Evolutionary conservation across 2,113 vertebrate genomes (phyloP).

Genomic region (Trichechus manatus): DNA sequence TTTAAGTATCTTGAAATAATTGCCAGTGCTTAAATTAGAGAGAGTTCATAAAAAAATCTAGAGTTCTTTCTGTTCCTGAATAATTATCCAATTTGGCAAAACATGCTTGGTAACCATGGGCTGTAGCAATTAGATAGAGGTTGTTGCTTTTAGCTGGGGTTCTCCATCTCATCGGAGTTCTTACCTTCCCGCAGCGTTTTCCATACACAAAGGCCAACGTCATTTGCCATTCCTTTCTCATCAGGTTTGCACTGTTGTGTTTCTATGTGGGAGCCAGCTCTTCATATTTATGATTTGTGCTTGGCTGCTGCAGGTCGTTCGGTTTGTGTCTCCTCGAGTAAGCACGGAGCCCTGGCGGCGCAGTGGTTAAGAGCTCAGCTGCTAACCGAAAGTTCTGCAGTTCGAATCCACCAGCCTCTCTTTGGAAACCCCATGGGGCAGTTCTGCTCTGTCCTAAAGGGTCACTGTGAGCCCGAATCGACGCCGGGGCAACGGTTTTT

Average conservation of each 20-base stretch:
- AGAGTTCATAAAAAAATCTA: constrained; percentile 28
- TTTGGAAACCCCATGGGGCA: no score
- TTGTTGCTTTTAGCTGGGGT: neutral
- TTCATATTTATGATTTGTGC: neutral
- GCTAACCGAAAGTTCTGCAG: no score
- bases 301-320: neutral
- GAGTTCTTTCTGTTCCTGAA: neutral
- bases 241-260: neutral
- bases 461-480: no score
- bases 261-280: neutral
- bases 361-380: no score
- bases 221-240: neutral
- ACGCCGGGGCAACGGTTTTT: no score
- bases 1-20: constrained; percentile 48
- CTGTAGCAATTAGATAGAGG: neutral
- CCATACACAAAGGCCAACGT: neutral
- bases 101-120: neutral
- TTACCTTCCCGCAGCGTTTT: neutral
- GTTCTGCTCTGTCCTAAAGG: no score
- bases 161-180: neutral
- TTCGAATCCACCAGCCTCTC: no score
- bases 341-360: no score
- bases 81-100: neutral
- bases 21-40: neutral
- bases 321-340: neutral